Percentiles rank a stretch among this genome's conserved stretches.
Evolutionary conservation across 2,113 vertebrate species (phyloP).

Genomic region (Poicephalus meyeri): DNA sequence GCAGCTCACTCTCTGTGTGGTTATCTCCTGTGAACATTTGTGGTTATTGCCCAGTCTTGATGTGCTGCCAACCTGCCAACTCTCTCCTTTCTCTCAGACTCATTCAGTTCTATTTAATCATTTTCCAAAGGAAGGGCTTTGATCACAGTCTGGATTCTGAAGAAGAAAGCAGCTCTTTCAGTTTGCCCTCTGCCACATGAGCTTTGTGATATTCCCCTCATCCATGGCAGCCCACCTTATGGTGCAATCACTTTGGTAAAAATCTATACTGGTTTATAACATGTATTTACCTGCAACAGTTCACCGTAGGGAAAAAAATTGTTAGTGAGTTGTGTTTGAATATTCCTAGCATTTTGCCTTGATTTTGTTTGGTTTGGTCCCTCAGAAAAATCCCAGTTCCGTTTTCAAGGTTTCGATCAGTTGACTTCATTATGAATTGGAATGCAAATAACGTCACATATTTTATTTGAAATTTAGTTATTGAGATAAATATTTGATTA

Average conservation of each 20-base stretch:
- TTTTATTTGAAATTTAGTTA: neutral
- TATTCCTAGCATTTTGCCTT: neutral
- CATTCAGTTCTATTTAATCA: neutral
- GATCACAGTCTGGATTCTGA: neutral
- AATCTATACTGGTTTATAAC: neutral
- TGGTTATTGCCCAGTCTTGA: neutral
- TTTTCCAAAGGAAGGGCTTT: neutral
- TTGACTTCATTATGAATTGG: neutral
- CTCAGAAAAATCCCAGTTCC: neutral
- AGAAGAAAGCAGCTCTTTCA: neutral
- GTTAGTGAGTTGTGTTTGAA: neutral
- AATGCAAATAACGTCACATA: neutral
- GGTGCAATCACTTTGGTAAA: neutral
- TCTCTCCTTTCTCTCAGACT: neutral
- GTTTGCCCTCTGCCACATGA: neutral
- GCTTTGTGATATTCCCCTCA: neutral
- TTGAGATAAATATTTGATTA: neutral
- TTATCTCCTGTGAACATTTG: neutral
- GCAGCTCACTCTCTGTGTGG: neutral
- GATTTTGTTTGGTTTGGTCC: neutral
- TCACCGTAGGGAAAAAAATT: neutral
- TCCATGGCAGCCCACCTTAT: neutral
- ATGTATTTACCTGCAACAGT: neutral
- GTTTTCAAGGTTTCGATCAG: neutral
- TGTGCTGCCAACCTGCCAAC: neutral